Conservation (phyloP, 1,140 invertebrate genomes). For the Drosophila melanogaster region Release_6_plus_ISO1_MT NT_033777.3:22798001-22798500, state of each 20-base stretch:
- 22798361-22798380: slow-evolving; percentile 17
- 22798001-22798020: not conserved
- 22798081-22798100: slow-evolving; percentile 21
- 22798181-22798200: not conserved
- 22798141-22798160: slow-evolving; percentile 17
- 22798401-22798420: slow-evolving; percentile 65
- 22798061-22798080: slow-evolving; percentile 23
- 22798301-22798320: slow-evolving; percentile 45
- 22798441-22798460: slow-evolving; percentile 56
- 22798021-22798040: too few species aligned
- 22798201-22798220: slow-evolving; percentile 21
- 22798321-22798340: slow-evolving; percentile 1
- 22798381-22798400: slow-evolving; percentile 54
- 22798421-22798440: slow-evolving; percentile 80
- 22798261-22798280: slow-evolving; percentile 69
- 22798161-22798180: too few species aligned
- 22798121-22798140: slow-evolving; percentile 64
- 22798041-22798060: not conserved
- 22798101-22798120: slow-evolving; percentile 70
- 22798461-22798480: slow-evolving; percentile 11
- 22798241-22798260: slow-evolving; percentile 79
- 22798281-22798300: slow-evolving; percentile 59
- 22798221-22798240: slow-evolving; percentile 76
- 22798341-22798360: slow-evolving; percentile 8
- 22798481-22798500: slow-evolving; percentile 44